Evolutionary conservation across 2,113 vertebrate species (phyloP), one percentile per base, ranked within the genome.

Genomic region (Bos indicus): DNA sequence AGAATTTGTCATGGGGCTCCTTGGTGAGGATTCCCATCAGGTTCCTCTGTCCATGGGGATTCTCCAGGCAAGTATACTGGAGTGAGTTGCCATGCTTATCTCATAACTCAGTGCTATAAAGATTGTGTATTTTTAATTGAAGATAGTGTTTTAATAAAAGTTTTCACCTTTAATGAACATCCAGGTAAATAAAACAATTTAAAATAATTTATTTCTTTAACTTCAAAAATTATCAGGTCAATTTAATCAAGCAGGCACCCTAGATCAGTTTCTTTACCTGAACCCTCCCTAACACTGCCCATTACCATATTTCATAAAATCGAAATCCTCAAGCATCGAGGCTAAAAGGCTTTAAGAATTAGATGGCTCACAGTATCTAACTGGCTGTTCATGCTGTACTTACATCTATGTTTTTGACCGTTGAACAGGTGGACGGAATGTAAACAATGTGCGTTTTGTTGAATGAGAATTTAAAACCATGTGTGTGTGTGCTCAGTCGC

Each of bases 21-120:
- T 71, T 2, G 5, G n/a, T 36, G n/a, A 67, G 64, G n/a, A 23
- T 21, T n/a, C n/a, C 8, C 64, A 71, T 11, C n/a, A 71, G 64
- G 64, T 4, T 23, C 10, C n/a, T 71, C 67, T 71, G n/a, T 36
- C n/a, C 0, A 0, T 71, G n/a, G 19, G n/a, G 19, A 23, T 40
- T 40, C 67, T 71, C 67, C 67, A 23, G 10, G n/a, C 67, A 40
- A 40, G 19, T 6, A 40, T 40, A 71, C 67, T 23, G 67, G 67
- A 71, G n/a, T 23, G 67, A 71, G n/a, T 40, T 23, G 10, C 67
- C 67, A 71, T 40, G 67, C n/a, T 48, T 71, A 13, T 82, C 25
- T 91, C 87, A 83, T 81, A 93, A 83, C 77, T 71, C 43, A 96
- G 5, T 78, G 52, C 64, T 92, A 88, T 30, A 71, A 91, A 95